phyloP scores from a whole-genome alignment of 2,888 invertebrate genomes.

The Minunthozetes semirufus region DNA sequence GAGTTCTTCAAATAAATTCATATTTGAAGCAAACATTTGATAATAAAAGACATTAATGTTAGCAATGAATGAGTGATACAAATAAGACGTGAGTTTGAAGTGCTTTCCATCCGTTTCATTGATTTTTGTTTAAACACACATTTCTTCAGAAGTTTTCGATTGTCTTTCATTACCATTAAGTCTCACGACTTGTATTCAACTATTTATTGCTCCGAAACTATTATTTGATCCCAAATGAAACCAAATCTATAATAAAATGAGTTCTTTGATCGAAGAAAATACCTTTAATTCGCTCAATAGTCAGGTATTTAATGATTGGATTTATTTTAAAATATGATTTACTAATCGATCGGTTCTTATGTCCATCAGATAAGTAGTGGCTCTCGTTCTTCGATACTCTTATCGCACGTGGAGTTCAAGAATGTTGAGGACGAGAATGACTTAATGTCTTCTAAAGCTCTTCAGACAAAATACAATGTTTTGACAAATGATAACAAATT shows the following conservation, averaged over 20 bases:
- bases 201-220: too few species aligned
- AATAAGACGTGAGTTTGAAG: too few species aligned
- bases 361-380: conserved; percentile 11
- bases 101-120: neutral
- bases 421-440: neutral
- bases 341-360: neutral
- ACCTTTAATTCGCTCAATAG: conserved; percentile 11
- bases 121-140: neutral
- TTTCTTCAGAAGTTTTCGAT: too few species aligned
- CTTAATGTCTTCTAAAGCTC: conserved; percentile 29
- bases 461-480: conserved; percentile 32
- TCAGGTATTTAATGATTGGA: conserved; percentile 1
- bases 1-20: too few species aligned
- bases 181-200: too few species aligned
- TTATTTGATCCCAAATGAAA: neutral
- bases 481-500: conserved; percentile 8
- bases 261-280: neutral
- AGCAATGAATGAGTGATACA: neutral
- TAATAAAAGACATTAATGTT: neutral
- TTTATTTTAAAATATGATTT: neutral
- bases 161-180: too few species aligned
- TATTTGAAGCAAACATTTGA: too few species aligned
- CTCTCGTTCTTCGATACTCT: conserved; percentile 14
- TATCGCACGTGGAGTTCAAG: conserved; percentile 20
- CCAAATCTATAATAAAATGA: neutral